Evolutionary conservation across 2,113 vertebrate species (phyloP).

Genomic region (Hydropotes inermis): DNA sequence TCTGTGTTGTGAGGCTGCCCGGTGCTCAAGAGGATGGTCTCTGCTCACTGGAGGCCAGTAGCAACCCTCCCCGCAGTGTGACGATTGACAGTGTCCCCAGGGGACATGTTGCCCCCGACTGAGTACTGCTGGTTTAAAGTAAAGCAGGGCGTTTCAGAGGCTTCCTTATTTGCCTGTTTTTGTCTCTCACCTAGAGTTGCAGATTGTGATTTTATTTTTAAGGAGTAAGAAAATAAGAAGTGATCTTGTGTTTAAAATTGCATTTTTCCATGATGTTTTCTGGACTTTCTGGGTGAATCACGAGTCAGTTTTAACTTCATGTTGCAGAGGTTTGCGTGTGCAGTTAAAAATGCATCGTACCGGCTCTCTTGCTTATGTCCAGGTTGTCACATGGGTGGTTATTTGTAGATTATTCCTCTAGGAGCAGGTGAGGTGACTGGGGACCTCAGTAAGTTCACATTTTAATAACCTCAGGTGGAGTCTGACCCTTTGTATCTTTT

Average conservation of each 20-base stretch:
- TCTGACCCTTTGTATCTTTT: constrained; percentile 9
- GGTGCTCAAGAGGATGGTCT: neutral
- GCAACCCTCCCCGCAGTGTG: accelerated
- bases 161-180: neutral
- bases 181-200: neutral
- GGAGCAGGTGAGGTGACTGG: neutral
- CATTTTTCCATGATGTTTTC: neutral
- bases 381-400: neutral
- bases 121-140: neutral
- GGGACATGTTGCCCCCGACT: neutral
- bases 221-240: neutral
- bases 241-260: neutral
- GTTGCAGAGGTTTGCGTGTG: neutral
- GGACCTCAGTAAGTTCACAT: neutral
- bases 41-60: neutral
- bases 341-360: neutral
- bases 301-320: neutral
- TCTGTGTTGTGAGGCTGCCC: neutral
- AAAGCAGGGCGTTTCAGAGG: neutral
- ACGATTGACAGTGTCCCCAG: neutral
- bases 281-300: neutral
- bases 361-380: neutral
- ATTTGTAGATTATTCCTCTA: neutral
- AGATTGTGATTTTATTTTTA: neutral
- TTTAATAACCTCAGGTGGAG: neutral